Base-by-base conservation (phyloP, 1,140 invertebrate genomes). In the Andrena cerasifolii region DNA sequence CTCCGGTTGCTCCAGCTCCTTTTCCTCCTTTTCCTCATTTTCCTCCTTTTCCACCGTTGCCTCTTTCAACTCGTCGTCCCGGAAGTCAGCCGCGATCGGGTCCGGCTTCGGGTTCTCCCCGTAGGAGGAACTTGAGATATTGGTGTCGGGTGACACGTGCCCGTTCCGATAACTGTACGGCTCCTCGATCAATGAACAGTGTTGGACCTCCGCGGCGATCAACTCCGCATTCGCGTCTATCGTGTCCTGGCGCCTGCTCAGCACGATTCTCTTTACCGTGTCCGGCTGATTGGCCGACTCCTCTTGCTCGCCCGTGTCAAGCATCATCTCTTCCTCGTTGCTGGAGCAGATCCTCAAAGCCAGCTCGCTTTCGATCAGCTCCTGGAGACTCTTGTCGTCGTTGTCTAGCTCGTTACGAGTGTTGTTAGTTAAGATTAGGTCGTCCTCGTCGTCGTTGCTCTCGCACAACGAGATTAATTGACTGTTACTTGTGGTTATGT, bases 331-430 rank as follows among this genome's bases (percentile, higher is more conserved):
- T 0, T 85, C 72, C 0, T 58, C 67, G 40, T 78, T 80, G 26
- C 66, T 86, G 10, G 86, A 87, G 31, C 87, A 90, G 77, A 93
- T 93, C 76, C 91, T 87, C 10, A 93, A 58, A 0, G 90, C 91
- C 16, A 93, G 78, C 65, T 93, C 91, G 70, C 88, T 92, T 36
- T 93, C 91, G 61, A 93, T 93, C 12, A 93, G 68, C 54, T 93
- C 91, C 47, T 92, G 90, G 0, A 93, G 81, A 24, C 91, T 92
- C 75, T 92, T 92, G 45, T 91, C 91, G 1, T 92, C 91, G 47
- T 65, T 85, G 14, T 86, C 77, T 18, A 91, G 77, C 73, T 89
- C 88, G 74, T 91, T 90, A 43, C 84, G 86, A 36, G 88, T 89
- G 53, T 92, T 91, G 61, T 86, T 88, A 5, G 85, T 80, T 14